phyloP scores from a whole-genome alignment of 2,888 invertebrate species.

The Anodontia alba region DNA sequence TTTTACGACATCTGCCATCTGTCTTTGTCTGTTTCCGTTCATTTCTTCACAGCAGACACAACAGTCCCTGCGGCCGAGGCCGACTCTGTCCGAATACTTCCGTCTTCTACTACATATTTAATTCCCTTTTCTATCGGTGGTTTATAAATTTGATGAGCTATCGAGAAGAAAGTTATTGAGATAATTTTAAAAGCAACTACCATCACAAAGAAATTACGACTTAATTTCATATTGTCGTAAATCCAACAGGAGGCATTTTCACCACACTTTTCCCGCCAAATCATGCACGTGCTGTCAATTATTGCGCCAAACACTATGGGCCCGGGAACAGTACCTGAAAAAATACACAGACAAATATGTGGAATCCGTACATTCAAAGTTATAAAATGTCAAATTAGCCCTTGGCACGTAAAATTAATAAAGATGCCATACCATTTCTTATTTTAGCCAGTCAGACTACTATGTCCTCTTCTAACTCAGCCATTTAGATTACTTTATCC shows the following conservation, averaged over 20 bases:
- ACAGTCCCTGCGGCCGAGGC: slow-evolving; percentile 29
- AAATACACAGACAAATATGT: too few relatives aligned
- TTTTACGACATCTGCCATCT: too few relatives aligned
- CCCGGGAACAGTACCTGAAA: slow-evolving; percentile 86
- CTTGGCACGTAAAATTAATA: background rate
- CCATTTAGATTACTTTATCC: too few relatives aligned
- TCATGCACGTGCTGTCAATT: slow-evolving; percentile 89
- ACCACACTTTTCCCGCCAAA: slow-evolving; percentile 89
- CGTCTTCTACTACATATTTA: slow-evolving; percentile 30
- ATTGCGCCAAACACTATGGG: slow-evolving; percentile 90
- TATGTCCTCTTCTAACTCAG: too few relatives aligned
- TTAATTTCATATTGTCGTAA: slow-evolving; percentile 88
- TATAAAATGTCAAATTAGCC: background rate
- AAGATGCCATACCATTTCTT: background rate
- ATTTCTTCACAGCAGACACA: slow-evolving; percentile 16
- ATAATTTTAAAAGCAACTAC: slow-evolving; percentile 52
- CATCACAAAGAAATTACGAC: slow-evolving; percentile 75
- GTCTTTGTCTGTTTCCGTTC: too few relatives aligned
- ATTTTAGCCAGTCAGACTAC: background rate
- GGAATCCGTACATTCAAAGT: too few relatives aligned
- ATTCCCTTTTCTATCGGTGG: slow-evolving; percentile 50
- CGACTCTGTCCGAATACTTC: slow-evolving; percentile 15
- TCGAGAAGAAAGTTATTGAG: slow-evolving; percentile 85
- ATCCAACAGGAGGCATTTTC: slow-evolving; percentile 89
- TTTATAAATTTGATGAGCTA: slow-evolving; percentile 88